Percentiles rank a stretch among this genome's conserved stretches.
Evolutionary conservation across 2,888 invertebrate genomes (phyloP).

Genomic region (Yponomeuta sedellus): DNA sequence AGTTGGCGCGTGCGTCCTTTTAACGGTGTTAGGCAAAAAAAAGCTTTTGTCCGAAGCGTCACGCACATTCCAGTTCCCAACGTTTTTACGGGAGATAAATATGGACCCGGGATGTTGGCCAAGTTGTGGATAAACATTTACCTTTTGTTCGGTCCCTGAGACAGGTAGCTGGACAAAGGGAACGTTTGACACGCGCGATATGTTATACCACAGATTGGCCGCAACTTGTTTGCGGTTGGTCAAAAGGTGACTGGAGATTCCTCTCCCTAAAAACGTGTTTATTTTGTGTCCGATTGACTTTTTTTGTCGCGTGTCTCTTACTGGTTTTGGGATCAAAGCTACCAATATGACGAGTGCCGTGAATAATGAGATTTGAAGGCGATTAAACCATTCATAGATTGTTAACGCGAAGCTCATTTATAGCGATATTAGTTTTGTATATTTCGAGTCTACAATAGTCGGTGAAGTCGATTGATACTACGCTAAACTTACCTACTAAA

Average conservation of each 20-base stretch:
- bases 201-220: slow-evolving; percentile 66
- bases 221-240: slow-evolving; percentile 41
- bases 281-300: slow-evolving; percentile 35
- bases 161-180: slow-evolving; percentile 60
- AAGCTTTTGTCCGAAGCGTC: background rate
- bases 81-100: slow-evolving; percentile 51
- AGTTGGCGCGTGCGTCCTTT: slow-evolving; percentile 47
- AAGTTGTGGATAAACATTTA: slow-evolving; percentile 51
- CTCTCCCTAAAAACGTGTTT: slow-evolving; percentile 56
- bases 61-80: slow-evolving; percentile 25
- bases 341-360: slow-evolving; percentile 36
- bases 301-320: slow-evolving; percentile 53
- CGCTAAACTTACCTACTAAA: background rate
- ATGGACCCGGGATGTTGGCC: slow-evolving; percentile 69
- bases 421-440: background rate
- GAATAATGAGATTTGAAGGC: slow-evolving; percentile 41
- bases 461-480: background rate
- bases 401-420: slow-evolving; percentile 8
- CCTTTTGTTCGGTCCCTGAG: slow-evolving; percentile 46
- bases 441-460: background rate
- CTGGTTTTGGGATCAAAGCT: slow-evolving; percentile 48
- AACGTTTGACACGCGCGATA: slow-evolving; percentile 57
- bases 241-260: slow-evolving; percentile 38
- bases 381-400: slow-evolving; percentile 30
- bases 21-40: slow-evolving; percentile 22